A percentile compares a stretch with the other conserved stretches of the same genome.
Conservation (phyloP, 2,797 vertebrate genomes). For the Lemur catta region DNA sequence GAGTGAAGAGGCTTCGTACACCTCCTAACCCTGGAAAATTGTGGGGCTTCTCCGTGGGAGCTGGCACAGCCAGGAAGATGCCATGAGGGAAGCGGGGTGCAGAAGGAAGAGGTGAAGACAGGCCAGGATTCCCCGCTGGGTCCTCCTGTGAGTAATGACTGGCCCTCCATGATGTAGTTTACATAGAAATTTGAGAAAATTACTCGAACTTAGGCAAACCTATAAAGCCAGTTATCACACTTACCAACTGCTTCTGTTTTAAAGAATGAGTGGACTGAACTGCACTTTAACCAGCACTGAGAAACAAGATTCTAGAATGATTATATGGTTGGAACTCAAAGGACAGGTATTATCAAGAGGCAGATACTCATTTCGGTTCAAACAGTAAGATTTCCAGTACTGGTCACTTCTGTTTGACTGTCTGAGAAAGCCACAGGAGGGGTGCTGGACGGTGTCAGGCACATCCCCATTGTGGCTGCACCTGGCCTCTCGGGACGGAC, state of each 20-base stretch:
- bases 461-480: not conserved
- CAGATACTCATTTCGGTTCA: not conserved
- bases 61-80: not conserved
- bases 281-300: not conserved
- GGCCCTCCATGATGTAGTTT: not conserved
- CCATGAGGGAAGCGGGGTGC: too few species aligned
- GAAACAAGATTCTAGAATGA: not conserved
- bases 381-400: not conserved
- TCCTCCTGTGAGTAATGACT: not conserved
- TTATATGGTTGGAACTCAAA: not conserved
- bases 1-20: not conserved
- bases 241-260: not conserved
- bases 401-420: too few species aligned
- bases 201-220: not conserved
- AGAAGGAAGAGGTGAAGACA: not conserved
- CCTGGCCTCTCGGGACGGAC: not conserved
- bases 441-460: not conserved
- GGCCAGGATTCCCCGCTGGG: too few species aligned
- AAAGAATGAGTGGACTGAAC: not conserved
- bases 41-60: not conserved
- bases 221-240: not conserved
- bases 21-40: not conserved
- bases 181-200: not conserved
- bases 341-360: not conserved
- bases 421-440: not conserved